These are phyloP conservation scores for Schrankia costaestrigalis DNA, from an alignment of 2,888 invertebrate species.

Conservation along the genomic window DNA sequence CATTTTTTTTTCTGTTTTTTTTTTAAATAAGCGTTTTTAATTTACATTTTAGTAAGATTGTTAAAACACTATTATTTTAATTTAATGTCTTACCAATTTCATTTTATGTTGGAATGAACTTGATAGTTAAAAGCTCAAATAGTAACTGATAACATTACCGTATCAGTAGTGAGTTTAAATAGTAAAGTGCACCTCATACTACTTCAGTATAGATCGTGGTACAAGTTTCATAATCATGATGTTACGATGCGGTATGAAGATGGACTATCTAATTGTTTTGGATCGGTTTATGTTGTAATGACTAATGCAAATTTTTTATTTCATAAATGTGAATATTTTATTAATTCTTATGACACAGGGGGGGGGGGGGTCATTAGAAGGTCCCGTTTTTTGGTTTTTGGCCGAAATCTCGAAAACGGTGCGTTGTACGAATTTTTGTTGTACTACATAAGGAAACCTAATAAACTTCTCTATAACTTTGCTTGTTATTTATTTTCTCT, in stretches of 20 bases:
- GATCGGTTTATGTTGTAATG: conserved; percentile 43
- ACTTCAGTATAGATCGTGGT: conserved; percentile 59
- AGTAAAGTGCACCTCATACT: conserved; percentile 61
- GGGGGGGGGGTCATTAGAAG: too few species aligned
- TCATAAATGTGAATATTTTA: background rate
- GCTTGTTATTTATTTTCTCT: too few species aligned
- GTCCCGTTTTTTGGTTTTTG: too few species aligned
- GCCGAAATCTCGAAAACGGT: too few species aligned
- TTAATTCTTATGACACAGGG: too few species aligned
- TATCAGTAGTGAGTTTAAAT: conserved; percentile 66
- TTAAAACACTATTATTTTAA: background rate
- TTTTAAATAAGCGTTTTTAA: too few species aligned
- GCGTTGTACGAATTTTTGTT: too few species aligned
- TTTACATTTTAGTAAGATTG: too few species aligned
- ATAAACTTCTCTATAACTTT: too few species aligned
- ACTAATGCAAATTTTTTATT: conserved; percentile 7
- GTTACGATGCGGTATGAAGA: conserved; percentile 48
- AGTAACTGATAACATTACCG: conserved; percentile 59
- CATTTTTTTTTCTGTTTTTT: too few species aligned
- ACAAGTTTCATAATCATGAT: conserved; percentile 61
- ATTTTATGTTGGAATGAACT: conserved; percentile 41
- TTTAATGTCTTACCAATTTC: conserved; percentile 56
- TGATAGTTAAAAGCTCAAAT: conserved; percentile 39
- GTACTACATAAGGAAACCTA: too few species aligned
- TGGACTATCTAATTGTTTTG: conserved; percentile 61